Percentiles rank a stretch among this genome's conserved stretches.
phyloP scores from a whole-genome alignment of 2,888 invertebrate species.

The Tenthredo mesomela region DNA sequence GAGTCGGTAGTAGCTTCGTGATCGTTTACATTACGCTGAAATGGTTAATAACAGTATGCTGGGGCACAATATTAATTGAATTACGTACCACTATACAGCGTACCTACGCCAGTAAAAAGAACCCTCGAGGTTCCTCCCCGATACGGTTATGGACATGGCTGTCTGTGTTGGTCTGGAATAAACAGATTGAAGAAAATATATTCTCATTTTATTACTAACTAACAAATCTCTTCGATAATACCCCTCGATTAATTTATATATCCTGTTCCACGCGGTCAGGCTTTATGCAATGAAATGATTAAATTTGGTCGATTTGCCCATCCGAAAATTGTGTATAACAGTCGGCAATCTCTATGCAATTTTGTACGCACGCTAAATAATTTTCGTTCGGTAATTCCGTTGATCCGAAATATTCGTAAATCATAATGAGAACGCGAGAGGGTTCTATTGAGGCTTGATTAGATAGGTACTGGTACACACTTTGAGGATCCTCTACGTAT shows the following conservation, averaged over 20 bases:
- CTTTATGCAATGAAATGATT: not conserved
- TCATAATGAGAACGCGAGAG: not conserved
- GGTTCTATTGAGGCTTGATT: not conserved
- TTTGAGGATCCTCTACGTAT: not conserved
- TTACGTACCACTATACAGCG: conserved; percentile 15
- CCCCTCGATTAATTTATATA: not conserved
- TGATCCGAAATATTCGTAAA: not conserved
- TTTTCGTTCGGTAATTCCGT: not conserved
- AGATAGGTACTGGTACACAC: not conserved
- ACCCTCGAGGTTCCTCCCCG: not conserved
- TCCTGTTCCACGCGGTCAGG: not conserved
- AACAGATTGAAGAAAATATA: not conserved
- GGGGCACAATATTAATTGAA: conserved; percentile 7
- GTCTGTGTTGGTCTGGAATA: not conserved
- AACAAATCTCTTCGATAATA: not conserved
- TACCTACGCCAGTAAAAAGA: not conserved
- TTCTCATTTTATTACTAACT: conserved; percentile 3
- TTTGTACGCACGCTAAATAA: not conserved
- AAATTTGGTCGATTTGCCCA: not conserved
- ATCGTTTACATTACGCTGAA: conserved; percentile 23
- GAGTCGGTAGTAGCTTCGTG: not conserved
- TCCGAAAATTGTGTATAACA: not conserved
- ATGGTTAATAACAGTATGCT: conserved; percentile 17
- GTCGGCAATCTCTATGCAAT: not conserved
- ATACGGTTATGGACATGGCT: not conserved